Percentiles rank a stretch among this genome's conserved stretches.
Evolutionary conservation across 2,797 vertebrate genomes (phyloP).

Genomic region (Callimico goeldii): DNA sequence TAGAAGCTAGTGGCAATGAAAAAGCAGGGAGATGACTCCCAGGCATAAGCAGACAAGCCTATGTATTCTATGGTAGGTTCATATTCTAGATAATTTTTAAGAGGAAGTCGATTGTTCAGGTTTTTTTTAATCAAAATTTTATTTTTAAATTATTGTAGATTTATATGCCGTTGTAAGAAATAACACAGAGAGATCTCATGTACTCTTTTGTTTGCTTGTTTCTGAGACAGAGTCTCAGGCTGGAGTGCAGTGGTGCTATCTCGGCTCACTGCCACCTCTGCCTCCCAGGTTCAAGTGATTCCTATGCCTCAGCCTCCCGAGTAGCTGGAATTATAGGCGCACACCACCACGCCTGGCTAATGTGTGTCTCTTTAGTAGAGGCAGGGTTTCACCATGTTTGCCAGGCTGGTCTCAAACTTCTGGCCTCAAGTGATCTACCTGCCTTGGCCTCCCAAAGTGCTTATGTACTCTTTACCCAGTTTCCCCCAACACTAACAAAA

Average conservation of each 20-base stretch:
- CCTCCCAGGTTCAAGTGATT: too few relatives aligned
- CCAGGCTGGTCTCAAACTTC: too few relatives aligned
- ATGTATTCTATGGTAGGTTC: not conserved
- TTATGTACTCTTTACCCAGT: not conserved
- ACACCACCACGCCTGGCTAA: too few relatives aligned
- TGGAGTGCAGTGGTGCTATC: too few relatives aligned
- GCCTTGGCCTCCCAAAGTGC: not conserved
- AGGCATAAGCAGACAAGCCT: not conserved
- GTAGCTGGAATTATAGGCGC: too few relatives aligned
- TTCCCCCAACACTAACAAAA: conserved; percentile 10
- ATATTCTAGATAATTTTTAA: not conserved
- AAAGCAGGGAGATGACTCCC: not conserved
- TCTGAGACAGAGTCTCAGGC: too few relatives aligned
- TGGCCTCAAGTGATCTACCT: too few relatives aligned
- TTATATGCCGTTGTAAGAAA: not conserved
- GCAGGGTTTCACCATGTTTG: too few relatives aligned
- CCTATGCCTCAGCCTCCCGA: too few relatives aligned
- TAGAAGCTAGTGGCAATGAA: not conserved
- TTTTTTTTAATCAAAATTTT: conserved; percentile 37
- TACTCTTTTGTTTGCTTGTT: too few relatives aligned
- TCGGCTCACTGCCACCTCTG: too few relatives aligned
- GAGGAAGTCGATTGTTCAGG: not conserved
- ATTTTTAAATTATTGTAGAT: conserved; percentile 25
- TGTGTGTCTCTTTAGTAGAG: too few relatives aligned
- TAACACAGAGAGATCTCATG: not conserved